These are phyloP conservation scores for Xestia c-nigrum DNA, from an alignment of 2,888 invertebrate species.

Conservation along the genomic window DNA sequence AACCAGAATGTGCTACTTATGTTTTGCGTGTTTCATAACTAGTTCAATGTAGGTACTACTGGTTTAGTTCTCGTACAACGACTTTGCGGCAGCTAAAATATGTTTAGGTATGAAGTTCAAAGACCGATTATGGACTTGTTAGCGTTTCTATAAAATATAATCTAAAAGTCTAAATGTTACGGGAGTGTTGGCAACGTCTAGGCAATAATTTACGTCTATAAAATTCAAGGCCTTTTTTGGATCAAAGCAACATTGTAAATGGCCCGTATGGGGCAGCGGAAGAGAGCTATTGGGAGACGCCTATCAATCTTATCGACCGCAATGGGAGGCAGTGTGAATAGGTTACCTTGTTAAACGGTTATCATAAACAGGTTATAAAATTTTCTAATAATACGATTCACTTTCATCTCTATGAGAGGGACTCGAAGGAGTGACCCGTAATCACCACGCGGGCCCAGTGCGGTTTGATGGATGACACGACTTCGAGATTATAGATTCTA, in stretches of 20 bases:
- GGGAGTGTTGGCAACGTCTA: not conserved
- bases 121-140: conserved; percentile 4
- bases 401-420: not conserved
- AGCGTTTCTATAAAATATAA: conserved; percentile 3
- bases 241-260: not conserved
- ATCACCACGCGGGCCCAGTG: not conserved
- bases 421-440: not conserved
- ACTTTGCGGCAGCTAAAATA: not conserved
- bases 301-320: not conserved
- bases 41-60: conserved; percentile 4
- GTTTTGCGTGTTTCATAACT: conserved; percentile 55
- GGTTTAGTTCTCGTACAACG: not conserved
- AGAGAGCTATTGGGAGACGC: conserved; percentile 2
- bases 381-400: not conserved
- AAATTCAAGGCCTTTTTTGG: conserved; percentile 9
- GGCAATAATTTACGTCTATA: conserved; percentile 17
- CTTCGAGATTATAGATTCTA: not conserved
- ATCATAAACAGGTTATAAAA: not conserved
- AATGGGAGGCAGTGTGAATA: not conserved
- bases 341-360: not conserved
- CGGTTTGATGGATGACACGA: not conserved
- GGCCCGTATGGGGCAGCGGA: conserved; percentile 1
- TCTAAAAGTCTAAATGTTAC: not conserved
- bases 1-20: conserved; percentile 45
- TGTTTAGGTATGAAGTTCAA: conserved; percentile 3